Percentiles rank a stretch among this genome's conserved stretches.
These are phyloP conservation scores for Microcebus griseorufus DNA, from an alignment of 2,113 vertebrate genomes.

Conservation along the genomic window DNA sequence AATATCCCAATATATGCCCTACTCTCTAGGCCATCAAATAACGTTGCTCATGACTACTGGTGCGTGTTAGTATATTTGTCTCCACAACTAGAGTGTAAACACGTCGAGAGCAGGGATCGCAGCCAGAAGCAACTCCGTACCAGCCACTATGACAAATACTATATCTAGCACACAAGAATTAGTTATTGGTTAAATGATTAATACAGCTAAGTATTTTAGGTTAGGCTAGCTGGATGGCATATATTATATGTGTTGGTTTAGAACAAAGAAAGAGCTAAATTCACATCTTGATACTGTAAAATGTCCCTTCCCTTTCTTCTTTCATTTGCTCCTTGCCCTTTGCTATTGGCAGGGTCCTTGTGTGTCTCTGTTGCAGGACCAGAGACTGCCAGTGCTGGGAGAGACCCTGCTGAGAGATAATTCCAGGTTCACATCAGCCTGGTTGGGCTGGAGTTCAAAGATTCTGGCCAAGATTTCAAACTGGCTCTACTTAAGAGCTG, in stretches of 20 bases:
- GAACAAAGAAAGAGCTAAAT: background rate
- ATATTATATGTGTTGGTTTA: background rate
- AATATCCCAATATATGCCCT: background rate
- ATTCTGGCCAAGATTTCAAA: background rate
- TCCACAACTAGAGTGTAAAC: background rate
- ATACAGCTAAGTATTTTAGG: background rate
- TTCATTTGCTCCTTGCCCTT: background rate
- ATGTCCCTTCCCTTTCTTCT: background rate
- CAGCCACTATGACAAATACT: background rate
- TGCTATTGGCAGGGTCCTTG: background rate
- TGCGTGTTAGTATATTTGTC: background rate
- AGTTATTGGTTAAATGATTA: background rate
- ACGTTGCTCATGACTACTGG: background rate
- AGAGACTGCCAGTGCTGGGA: background rate
- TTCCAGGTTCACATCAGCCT: background rate
- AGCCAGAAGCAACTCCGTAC: background rate
- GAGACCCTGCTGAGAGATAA: background rate
- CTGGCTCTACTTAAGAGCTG: background rate
- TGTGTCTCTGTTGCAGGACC: background rate
- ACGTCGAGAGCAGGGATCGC: background rate
- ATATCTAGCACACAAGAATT: background rate
- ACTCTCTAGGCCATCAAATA: background rate
- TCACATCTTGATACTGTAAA: background rate
- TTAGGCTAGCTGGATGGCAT: background rate
- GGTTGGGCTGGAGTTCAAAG: background rate